These are phyloP conservation scores for Zaprionus vittiger DNA, from an alignment of 1,140 invertebrate genomes.

Conservation along the genomic window DNA sequence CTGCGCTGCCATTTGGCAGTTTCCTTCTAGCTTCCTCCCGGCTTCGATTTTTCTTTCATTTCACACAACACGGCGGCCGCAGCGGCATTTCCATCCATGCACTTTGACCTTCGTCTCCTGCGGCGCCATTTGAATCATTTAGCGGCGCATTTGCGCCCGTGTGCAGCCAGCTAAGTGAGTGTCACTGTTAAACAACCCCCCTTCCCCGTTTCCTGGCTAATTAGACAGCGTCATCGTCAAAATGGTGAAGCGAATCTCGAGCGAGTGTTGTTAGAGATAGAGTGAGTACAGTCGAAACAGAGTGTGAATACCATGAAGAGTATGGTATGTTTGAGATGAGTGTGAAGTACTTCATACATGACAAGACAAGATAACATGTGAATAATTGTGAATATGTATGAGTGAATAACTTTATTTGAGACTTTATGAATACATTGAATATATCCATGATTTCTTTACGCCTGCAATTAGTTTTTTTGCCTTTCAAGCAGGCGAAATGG, in stretches of 20 bases:
- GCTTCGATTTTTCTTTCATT: conserved; percentile 37
- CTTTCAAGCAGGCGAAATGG: too few relatives aligned
- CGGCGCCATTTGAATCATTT: conserved; percentile 69
- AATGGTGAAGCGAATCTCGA: background rate
- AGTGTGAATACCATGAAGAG: background rate
- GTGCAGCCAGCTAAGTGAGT: conserved; percentile 12
- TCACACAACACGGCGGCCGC: background rate
- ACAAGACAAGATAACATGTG: background rate
- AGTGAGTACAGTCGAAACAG: background rate
- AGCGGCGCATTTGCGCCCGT: conserved; percentile 55
- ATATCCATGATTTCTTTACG: too few relatives aligned
- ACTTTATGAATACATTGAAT: too few relatives aligned
- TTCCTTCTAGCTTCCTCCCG: conserved; percentile 49
- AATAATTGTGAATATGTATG: background rate
- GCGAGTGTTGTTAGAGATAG: background rate
- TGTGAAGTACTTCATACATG: background rate
- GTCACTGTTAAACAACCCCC: background rate
- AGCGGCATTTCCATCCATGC: conserved; percentile 41
- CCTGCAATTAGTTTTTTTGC: too few relatives aligned
- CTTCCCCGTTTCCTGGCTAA: background rate
- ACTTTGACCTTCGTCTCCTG: conserved; percentile 73
- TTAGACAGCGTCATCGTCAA: background rate
- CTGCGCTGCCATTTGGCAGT: conserved; percentile 67
- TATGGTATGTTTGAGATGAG: background rate
- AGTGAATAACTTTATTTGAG: background rate